phyloP scores from a whole-genome alignment of 2,888 invertebrate species.

The Acleris sparsana region DNA sequence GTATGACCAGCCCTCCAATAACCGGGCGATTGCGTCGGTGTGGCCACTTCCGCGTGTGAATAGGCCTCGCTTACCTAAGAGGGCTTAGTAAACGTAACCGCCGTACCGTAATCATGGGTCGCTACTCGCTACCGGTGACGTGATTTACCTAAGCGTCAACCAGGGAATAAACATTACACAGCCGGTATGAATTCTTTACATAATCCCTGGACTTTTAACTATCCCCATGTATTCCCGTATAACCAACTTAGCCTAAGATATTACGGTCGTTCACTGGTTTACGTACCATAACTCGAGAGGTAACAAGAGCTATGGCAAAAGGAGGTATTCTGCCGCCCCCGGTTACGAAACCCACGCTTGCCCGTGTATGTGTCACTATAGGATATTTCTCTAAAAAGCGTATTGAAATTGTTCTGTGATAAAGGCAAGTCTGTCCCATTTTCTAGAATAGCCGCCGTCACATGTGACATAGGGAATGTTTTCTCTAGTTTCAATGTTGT shows the following conservation, averaged over 20 bases:
- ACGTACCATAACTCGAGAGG: slow-evolving; percentile 38
- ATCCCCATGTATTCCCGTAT: slow-evolving; percentile 13
- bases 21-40: slow-evolving; percentile 50
- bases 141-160: slow-evolving; percentile 20
- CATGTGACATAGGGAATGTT: slow-evolving; percentile 38
- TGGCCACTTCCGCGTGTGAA: slow-evolving; percentile 45
- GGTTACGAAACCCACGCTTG: slow-evolving; percentile 41
- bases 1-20: slow-evolving; percentile 36
- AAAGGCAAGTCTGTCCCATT: background rate
- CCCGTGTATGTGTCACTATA: slow-evolving; percentile 41
- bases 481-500: slow-evolving; percentile 52
- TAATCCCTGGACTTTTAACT: slow-evolving; percentile 39
- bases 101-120: slow-evolving; percentile 30
- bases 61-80: slow-evolving; percentile 26
- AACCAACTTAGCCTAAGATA: slow-evolving; percentile 23
- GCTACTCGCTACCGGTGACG: slow-evolving; percentile 9
- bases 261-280: slow-evolving; percentile 35
- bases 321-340: slow-evolving; percentile 44
- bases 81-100: slow-evolving; percentile 27
- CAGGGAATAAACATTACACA: slow-evolving; percentile 22
- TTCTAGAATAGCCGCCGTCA: background rate
- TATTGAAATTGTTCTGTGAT: slow-evolving; percentile 6
- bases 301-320: slow-evolving; percentile 42
- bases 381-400: slow-evolving; percentile 25
- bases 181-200: slow-evolving; percentile 38